Conservation (phyloP, 2,113 vertebrate species). For the Chitala chitala region DNA sequence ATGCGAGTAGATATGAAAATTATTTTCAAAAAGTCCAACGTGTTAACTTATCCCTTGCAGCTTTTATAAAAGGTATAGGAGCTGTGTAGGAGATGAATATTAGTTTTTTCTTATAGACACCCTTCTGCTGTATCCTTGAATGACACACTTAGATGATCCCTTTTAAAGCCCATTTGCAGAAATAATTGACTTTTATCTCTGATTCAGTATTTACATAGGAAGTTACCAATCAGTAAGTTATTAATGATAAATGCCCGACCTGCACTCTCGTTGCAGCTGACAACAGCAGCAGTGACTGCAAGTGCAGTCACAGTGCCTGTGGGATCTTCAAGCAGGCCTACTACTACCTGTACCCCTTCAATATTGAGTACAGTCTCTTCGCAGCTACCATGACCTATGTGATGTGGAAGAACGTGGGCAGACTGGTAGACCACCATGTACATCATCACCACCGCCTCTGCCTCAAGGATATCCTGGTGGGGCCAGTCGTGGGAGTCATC, state of each 20-base stretch:
- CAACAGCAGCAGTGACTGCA: conserved; percentile 52
- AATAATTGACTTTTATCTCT: conserved; percentile 5
- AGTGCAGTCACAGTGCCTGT: conserved; percentile 70
- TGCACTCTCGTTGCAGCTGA: conserved; percentile 44
- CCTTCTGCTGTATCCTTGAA: neutral
- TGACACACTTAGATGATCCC: neutral
- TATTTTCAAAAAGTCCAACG: too few relatives aligned
- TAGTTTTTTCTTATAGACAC: neutral
- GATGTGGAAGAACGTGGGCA: conserved; percentile 92
- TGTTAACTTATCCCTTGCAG: too few relatives aligned
- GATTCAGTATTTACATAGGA: neutral
- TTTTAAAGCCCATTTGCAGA: conserved; percentile 5
- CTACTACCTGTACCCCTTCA: conserved; percentile 88
- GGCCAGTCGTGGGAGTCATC: conserved; percentile 66
- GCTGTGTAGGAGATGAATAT: too few relatives aligned
- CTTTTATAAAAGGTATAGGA: too few relatives aligned
- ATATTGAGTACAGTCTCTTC: conserved; percentile 91
- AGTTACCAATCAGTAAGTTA: neutral
- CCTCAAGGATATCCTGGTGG: conserved; percentile 61
- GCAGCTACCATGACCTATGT: conserved; percentile 84
- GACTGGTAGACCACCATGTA: conserved; percentile 59
- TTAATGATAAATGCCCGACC: neutral
- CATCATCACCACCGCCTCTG: conserved; percentile 55
- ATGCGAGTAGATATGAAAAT: too few relatives aligned
- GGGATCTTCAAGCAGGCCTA: conserved; percentile 74